phyloP scores from a whole-genome alignment of 1,140 invertebrate genomes.

The Hyphantria cunea region DNA sequence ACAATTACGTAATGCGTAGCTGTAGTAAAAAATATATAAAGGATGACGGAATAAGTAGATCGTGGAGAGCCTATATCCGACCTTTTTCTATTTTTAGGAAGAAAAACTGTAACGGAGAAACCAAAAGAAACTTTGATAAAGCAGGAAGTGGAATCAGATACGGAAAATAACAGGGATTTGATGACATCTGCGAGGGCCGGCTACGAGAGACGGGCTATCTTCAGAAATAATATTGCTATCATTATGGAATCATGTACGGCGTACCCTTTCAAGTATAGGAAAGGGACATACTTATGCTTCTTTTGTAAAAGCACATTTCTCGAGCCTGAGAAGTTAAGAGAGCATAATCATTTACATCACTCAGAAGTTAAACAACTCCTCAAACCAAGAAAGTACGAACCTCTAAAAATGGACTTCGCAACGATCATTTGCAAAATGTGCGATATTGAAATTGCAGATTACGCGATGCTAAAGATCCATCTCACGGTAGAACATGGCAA shows the following conservation, averaged over 20 bases:
- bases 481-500: conserved; percentile 57
- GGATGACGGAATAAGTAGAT: conserved; percentile 12
- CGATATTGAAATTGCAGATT: conserved; percentile 49
- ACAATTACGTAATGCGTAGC: conserved; percentile 1
- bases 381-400: conserved; percentile 69
- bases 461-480: conserved; percentile 56
- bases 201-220: conserved; percentile 53
- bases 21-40: conserved; percentile 10
- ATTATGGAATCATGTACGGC: conserved; percentile 65
- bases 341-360: conserved; percentile 57
- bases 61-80: conserved; percentile 60
- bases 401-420: conserved; percentile 71
- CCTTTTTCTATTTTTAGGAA: conserved; percentile 79
- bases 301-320: conserved; percentile 66
- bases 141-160: conserved; percentile 45
- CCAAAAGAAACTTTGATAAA: conserved; percentile 45
- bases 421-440: conserved; percentile 60
- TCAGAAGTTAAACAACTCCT: conserved; percentile 40
- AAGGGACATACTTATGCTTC: conserved; percentile 67
- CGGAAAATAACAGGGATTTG: conserved; percentile 37
- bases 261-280: conserved; percentile 71
- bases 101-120: conserved; percentile 41
- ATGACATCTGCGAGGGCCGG: conserved; percentile 32
- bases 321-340: conserved; percentile 65
- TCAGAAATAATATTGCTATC: conserved; percentile 65